Evolutionary conservation across 2,888 invertebrate species (phyloP).

Genomic region (Tenthredo amoena): DNA sequence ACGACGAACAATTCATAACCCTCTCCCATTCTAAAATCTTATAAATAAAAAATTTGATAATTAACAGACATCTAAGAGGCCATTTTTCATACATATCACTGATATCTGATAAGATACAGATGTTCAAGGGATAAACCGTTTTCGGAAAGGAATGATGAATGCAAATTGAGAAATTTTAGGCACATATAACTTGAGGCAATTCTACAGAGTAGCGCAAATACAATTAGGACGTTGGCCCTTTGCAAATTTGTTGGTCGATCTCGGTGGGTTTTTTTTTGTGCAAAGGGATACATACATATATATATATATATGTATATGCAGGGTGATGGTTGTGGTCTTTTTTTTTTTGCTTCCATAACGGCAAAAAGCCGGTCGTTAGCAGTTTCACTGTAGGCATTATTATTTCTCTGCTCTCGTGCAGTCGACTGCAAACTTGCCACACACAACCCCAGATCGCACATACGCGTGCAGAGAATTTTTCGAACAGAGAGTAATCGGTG

Average conservation of each 20-base stretch:
- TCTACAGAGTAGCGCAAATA: background rate
- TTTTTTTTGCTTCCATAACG: constrained; percentile 10
- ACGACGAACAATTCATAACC: too few species aligned
- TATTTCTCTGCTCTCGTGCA: constrained; percentile 30
- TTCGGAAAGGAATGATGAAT: background rate
- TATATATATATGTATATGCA: background rate
- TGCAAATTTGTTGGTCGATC: constrained; percentile 35
- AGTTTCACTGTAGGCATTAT: constrained; percentile 39
- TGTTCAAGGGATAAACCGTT: background rate
- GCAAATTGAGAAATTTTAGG: constrained; percentile 32
- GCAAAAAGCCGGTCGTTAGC: constrained; percentile 31
- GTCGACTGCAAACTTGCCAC: background rate
- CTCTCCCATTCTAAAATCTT: too few species aligned
- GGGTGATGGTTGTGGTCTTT: background rate
- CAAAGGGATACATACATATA: background rate
- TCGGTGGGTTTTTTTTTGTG: background rate
- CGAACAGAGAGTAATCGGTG: background rate
- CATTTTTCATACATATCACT: too few species aligned
- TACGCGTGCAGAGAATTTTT: background rate
- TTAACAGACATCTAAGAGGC: too few species aligned
- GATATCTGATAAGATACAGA: too few species aligned
- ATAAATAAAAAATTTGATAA: too few species aligned
- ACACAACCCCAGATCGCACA: background rate
- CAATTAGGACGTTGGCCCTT: background rate
- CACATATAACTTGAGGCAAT: background rate